These are phyloP conservation scores for Nasonia giraulti DNA, from an alignment of 1,140 invertebrate genomes.

Conservation along the genomic window DNA sequence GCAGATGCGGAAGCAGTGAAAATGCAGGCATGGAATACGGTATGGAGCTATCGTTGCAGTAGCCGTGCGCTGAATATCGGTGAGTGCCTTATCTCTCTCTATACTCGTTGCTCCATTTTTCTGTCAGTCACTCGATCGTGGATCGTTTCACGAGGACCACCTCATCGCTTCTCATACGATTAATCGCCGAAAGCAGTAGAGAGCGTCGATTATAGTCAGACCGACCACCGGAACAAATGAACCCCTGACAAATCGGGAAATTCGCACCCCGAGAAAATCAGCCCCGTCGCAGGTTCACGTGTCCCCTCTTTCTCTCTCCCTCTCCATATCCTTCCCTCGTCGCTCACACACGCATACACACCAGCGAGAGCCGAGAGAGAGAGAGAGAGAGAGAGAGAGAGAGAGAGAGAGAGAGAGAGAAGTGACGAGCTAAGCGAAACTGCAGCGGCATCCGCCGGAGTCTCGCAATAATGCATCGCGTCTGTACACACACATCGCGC, in stretches of 20 bases:
- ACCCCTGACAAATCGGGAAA: neutral
- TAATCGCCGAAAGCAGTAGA: neutral
- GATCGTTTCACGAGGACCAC: no score
- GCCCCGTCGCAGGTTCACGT: no score
- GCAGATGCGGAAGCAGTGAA: neutral
- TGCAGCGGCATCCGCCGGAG: neutral
- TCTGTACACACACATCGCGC: neutral
- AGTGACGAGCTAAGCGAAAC: conserved; percentile 17
- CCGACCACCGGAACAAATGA: neutral
- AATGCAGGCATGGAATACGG: neutral
- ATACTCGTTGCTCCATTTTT: neutral
- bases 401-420: neutral
- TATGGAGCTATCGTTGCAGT: neutral
- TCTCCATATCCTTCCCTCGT: no score
- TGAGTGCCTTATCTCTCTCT: neutral
- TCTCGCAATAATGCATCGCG: conserved; percentile 5
- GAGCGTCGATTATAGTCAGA: neutral
- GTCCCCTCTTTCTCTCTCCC: no score
- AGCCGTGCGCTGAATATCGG: neutral
- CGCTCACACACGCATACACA: no score
- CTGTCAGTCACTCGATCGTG: no score
- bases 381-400: no score
- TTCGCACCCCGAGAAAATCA: neutral
- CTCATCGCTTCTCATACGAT: no score
- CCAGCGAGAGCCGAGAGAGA: no score